Conservation (phyloP, 2,797 vertebrate species). For the Sebastes jordani region DNA sequence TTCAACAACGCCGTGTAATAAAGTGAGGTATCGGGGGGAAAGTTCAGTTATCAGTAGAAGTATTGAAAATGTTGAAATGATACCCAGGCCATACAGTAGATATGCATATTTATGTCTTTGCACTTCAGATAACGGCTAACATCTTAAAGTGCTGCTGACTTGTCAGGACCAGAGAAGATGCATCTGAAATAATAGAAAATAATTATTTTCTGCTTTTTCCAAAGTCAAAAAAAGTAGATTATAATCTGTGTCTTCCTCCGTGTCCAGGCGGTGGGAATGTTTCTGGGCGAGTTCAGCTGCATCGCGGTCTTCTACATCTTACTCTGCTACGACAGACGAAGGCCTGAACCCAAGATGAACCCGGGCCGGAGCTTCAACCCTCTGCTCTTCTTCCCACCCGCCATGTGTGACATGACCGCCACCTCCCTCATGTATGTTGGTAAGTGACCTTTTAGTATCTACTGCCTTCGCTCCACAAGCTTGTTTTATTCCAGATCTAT, state of each 20-base stretch:
- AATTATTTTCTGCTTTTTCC: neutral
- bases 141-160: too few species aligned
- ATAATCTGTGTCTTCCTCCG: neutral
- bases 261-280: conserved; percentile 92
- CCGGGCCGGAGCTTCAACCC: conserved; percentile 85
- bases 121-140: too few species aligned
- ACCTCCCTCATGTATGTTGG: conserved; percentile 97
- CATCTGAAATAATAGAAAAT: neutral
- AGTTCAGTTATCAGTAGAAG: too few species aligned
- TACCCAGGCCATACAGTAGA: too few species aligned
- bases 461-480: neutral
- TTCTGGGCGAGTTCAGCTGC: conserved; percentile 92
- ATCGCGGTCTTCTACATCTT: conserved; percentile 89
- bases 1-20: too few species aligned
- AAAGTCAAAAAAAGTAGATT: neutral
- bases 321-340: conserved; percentile 77
- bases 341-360: conserved; percentile 78
- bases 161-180: too few species aligned
- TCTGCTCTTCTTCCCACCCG: conserved; percentile 90
- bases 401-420: conserved; percentile 92
- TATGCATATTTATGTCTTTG: too few species aligned
- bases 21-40: too few species aligned
- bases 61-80: too few species aligned
- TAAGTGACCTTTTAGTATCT: conserved; percentile 64
- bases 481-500: neutral